Base-by-base conservation (phyloP, 2,888 invertebrate genomes). In the Platycheirus albimanus region DNA sequence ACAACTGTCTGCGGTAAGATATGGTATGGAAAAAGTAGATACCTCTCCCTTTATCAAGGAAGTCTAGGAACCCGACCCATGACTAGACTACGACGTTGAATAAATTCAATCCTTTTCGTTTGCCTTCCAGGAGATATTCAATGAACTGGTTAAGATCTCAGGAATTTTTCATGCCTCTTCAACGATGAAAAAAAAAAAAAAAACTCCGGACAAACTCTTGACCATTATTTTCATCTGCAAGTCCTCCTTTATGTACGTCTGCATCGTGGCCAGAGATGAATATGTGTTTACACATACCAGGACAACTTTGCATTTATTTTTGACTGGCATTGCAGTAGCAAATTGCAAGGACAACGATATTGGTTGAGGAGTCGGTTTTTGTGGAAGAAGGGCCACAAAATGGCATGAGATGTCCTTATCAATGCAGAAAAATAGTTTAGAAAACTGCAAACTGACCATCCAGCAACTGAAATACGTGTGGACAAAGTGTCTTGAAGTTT, bases 401-500 rank as follows among this genome's bases (percentile, higher is more conserved):
- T 54, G 17, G 30, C 17, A 52, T 54, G 36, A 8, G 36, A 54
- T 54, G 36, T 19, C 38, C 56, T 56, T 47, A 38, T 24, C 52
- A 43, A 63, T 33, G 52, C 43, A 52, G 33, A 63, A 33, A 64
- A 54, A 47, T 52, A 10, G 45, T 43, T 61, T 28, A 20, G 45
- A 54, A 49, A 41, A 28, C 52, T 43, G 41, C 36, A 43, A 70
- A 70, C 54, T 70, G 70, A 77, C 38, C 69, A 76, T 36, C n/a
- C 69, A 56, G 20, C 56, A 56, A 45, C 56, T 30, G 30, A 49
- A 76, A n/a, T n/a, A 71, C 63, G 71, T 81, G 71, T 67, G 72
- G 67, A 77, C 77, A 61, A 71, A 76, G 69, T 74, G 78, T 83
- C 74, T 78, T 69, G 72, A 69, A 83, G 83, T 83, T 83, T 83